Conservation (phyloP, 2,113 vertebrate genomes). For the Syrrhaptes paradoxus region DNA sequence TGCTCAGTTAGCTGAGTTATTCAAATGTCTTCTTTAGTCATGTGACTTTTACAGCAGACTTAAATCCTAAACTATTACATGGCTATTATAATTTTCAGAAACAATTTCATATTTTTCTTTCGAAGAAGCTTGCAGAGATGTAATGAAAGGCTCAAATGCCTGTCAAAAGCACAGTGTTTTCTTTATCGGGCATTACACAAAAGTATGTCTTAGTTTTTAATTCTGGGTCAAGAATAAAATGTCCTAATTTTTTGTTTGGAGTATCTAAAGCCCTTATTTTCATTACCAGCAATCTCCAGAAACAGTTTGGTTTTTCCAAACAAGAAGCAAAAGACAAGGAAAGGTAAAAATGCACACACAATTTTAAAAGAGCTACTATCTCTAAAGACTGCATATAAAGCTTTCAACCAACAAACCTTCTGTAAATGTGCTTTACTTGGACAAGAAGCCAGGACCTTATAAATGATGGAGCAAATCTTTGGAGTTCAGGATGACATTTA, state of each 20-base stretch:
- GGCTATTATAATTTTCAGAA: neutral
- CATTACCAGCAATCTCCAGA: neutral
- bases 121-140: neutral
- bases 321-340: neutral
- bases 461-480: neutral
- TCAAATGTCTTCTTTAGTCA: neutral
- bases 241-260: neutral
- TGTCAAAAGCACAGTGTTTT: neutral
- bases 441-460: neutral
- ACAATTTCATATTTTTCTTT: neutral
- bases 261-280: neutral
- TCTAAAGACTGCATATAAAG: neutral
- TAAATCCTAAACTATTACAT: neutral
- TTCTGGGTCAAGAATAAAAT: neutral
- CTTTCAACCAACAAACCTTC: neutral
- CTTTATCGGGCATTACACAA: neutral
- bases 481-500: neutral
- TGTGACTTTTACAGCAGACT: neutral
- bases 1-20: neutral
- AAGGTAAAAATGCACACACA: neutral
- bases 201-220: neutral
- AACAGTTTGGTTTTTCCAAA: neutral
- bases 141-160: neutral
- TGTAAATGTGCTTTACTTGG: neutral
- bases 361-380: neutral